Percentiles rank a stretch among this genome's conserved stretches.
Evolutionary conservation across 64 coral and sea anemone genomes (phyloP).

Genomic region (Actinia equina): DNA sequence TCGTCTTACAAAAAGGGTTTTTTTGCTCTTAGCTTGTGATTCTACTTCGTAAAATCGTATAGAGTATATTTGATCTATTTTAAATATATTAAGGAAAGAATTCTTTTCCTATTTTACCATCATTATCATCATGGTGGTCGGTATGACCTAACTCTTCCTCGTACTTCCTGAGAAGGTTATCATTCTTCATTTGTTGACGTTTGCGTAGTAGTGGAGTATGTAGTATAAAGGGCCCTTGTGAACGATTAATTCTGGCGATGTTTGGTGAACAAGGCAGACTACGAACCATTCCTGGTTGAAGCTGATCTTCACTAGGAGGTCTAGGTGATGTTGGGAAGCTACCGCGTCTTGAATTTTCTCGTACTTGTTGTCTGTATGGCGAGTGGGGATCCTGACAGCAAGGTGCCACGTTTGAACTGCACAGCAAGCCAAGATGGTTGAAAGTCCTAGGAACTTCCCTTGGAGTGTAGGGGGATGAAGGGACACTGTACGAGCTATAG

Average conservation of each 20-base stretch:
- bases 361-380: neutral
- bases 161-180: neutral
- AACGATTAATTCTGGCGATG: neutral
- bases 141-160: neutral
- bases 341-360: neutral
- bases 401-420: neutral
- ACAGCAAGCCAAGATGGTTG: neutral
- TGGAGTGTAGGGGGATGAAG: too few relatives aligned
- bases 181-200: neutral
- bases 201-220: neutral
- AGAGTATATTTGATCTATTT: too few relatives aligned
- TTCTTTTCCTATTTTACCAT: too few relatives aligned
- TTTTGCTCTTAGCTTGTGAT: too few relatives aligned
- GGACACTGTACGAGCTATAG: neutral
- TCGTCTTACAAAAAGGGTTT: too few relatives aligned
- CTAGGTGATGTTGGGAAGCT: neutral
- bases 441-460: too few relatives aligned
- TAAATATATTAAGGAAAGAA: too few relatives aligned
- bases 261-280: neutral
- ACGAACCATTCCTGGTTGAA: neutral
- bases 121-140: too few relatives aligned
- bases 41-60: too few relatives aligned
- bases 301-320: neutral
- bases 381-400: neutral
- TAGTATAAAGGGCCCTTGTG: neutral